Conservation (phyloP, 2,888 invertebrate species). For the Pandemis cinnamomeana region DNA sequence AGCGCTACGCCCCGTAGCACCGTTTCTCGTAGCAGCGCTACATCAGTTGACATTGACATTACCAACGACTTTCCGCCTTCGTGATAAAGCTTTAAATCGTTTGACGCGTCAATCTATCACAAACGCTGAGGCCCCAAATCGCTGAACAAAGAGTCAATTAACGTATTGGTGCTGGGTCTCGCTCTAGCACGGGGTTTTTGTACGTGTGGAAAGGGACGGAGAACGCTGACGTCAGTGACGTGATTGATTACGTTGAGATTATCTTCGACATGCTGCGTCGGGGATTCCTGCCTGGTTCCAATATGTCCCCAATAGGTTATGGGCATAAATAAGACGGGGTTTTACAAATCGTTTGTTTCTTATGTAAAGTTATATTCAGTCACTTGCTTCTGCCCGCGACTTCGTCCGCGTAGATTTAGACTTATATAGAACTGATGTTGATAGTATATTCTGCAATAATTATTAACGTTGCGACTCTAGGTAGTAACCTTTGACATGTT, state of each 20-base stretch:
- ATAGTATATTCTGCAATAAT: too few relatives aligned
- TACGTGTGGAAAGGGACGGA: slow-evolving; percentile 3
- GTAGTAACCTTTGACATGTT: too few relatives aligned
- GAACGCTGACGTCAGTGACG: slow-evolving; percentile 13
- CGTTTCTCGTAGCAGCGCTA: slow-evolving; percentile 8
- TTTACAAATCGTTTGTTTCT: not conserved
- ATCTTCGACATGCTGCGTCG: slow-evolving; percentile 9
- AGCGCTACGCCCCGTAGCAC: slow-evolving; percentile 15
- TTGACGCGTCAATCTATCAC: slow-evolving; percentile 19
- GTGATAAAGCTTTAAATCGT: slow-evolving; percentile 17
- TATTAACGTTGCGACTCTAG: too few relatives aligned
- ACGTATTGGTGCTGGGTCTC: not conserved
- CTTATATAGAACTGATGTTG: too few relatives aligned
- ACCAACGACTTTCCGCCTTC: not conserved
- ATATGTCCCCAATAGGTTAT: not conserved
- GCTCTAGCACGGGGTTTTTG: not conserved
- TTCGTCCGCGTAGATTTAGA: too few relatives aligned
- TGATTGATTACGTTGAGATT: slow-evolving; percentile 16
- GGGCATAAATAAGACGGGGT: not conserved
- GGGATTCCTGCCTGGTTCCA: not conserved
- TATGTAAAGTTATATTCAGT: too few relatives aligned
- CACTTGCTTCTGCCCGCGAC: too few relatives aligned
- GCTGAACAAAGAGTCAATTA: slow-evolving; percentile 18
- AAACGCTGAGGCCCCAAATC: slow-evolving; percentile 3
- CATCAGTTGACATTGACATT: slow-evolving; percentile 11